Percentiles rank a stretch among this genome's conserved stretches.
Conservation (phyloP, 2,113 vertebrate genomes). For the Pomatorhinus ruficollis region DNA sequence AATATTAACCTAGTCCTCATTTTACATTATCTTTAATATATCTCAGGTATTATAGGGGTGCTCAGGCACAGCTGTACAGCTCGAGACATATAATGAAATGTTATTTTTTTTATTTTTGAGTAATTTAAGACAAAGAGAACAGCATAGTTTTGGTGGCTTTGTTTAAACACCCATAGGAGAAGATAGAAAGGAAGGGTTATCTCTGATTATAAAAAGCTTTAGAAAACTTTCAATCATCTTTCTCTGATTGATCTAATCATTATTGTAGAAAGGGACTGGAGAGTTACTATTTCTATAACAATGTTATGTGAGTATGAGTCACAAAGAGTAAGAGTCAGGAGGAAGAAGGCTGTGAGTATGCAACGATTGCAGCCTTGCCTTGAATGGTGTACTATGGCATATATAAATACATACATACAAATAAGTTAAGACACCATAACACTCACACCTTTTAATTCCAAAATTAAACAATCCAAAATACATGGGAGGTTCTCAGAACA, state of each 20-base stretch:
- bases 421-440: not conserved
- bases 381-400: too few relatives aligned
- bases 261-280: not conserved
- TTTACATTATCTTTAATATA: not conserved
- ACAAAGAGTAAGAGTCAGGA: not conserved
- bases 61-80: not conserved
- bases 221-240: not conserved
- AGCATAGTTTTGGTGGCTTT: accelerated
- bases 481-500: not conserved
- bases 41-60: not conserved
- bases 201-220: not conserved
- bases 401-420: not conserved
- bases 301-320: not conserved
- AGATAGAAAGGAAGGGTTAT: not conserved
- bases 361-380: not conserved
- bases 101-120: not conserved
- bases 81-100: not conserved
- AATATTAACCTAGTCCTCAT: not conserved
- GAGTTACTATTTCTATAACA: not conserved
- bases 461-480: not conserved
- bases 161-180: not conserved
- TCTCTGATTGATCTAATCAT: not conserved
- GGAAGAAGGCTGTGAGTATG: not conserved
- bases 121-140: not conserved
- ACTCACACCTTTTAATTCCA: not conserved